Base-by-base conservation (phyloP, 30 jellyfish, hydroid and myxozoan species). In the Aurelia coerulea region DNA sequence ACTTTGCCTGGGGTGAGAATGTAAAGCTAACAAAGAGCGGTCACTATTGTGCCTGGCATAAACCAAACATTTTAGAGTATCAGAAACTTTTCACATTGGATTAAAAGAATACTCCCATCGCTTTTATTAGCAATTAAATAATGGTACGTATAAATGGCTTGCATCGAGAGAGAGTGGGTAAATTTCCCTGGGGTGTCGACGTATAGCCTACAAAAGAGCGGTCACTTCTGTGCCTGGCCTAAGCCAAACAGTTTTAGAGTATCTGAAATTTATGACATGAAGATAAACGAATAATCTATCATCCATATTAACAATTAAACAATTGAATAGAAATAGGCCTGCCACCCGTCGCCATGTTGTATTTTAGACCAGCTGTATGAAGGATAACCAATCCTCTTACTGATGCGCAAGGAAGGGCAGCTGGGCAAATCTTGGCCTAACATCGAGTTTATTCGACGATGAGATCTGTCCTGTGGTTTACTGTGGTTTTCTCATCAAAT, bases 361-460 rank as follows among this genome's bases (percentile, higher is more conserved):
- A 11, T 75, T 46, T 75, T 10, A 54, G 83, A 58, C 37, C 85
- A 75, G 73, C 85, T 75, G 85, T 41, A 62, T 14, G 42, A 8
- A 0, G 42, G 50, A 35, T 56, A 75, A 56, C 85, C 85, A 75
- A 75, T 75, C 46, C 73, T 46, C 42, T 33, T 49, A 54, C 70
- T 16, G 62, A 42, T 17, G 85, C 74, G 59, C 14, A 53, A 16
- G 54, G 18, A 19, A 59, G 15, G 58, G 85, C 85, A 75, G 85
- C 85, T 75, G 85, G 62, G 74, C 85, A 56, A 75, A 75, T 75
- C 70, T 60, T 29, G 70, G 70, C 70, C 70, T 12, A 60, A 60
- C 37, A 17, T 60, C 70, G 37, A 60, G 70, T 60, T 60, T 29
- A 60, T 60, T 60, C 37, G 70, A 60, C 37, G 70, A 17, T 60